phyloP scores from a whole-genome alignment of 2,888 invertebrate species.

The Tineola bisselliella region DNA sequence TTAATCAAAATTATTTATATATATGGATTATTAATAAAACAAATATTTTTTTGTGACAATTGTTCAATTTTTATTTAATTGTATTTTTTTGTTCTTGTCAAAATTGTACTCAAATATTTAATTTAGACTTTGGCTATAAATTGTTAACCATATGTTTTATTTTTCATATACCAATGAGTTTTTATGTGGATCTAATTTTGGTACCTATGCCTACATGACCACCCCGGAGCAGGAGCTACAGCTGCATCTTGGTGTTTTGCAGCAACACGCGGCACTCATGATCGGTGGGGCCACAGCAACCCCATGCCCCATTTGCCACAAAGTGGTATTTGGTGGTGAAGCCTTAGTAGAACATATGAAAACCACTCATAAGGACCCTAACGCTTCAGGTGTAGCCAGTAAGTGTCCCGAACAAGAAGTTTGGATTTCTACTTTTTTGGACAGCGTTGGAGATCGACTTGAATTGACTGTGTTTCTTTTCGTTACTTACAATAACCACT shows the following conservation, averaged over 20 bases:
- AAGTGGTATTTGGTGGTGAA: conserved; percentile 92
- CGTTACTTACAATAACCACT: background rate
- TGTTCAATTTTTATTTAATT: background rate
- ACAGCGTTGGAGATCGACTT: background rate
- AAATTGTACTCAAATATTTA: background rate
- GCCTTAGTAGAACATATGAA: conserved; percentile 97
- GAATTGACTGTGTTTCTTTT: background rate
- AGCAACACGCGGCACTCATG: conserved; percentile 94
- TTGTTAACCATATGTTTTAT: background rate
- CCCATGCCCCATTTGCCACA: conserved; percentile 93
- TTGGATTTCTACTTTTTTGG: conserved; percentile 22
- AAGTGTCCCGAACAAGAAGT: conserved; percentile 64
- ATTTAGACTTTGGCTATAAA: background rate
- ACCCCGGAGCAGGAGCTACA: conserved; percentile 79
- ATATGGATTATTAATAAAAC: too few relatives aligned
- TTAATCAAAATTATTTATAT: too few relatives aligned
- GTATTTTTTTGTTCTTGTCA: background rate
- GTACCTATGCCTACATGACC: conserved; percentile 40
- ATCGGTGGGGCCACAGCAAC: conserved; percentile 91
- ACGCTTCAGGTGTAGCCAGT: conserved; percentile 89
- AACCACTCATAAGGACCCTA: conserved; percentile 93
- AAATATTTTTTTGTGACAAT: too few relatives aligned
- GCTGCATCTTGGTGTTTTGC: conserved; percentile 92
- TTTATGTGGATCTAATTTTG: conserved; percentile 26
- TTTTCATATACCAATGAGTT: conserved; percentile 19